These are phyloP conservation scores for Labeo calbasu DNA, from an alignment of 2,797 vertebrate species.

Conservation along the genomic window DNA sequence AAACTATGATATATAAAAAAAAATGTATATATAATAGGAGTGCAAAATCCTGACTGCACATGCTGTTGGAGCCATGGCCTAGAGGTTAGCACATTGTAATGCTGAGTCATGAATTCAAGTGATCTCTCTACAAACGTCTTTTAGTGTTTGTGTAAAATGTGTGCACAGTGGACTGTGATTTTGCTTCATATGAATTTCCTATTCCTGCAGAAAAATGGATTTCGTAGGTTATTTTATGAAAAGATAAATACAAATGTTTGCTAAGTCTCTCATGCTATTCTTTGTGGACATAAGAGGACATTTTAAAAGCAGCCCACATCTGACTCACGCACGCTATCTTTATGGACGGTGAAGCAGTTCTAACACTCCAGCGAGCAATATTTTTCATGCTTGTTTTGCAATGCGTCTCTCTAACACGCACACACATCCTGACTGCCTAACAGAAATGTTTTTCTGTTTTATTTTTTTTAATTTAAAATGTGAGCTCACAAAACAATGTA, in stretches of 20 bases:
- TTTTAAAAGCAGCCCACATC: conserved; percentile 9
- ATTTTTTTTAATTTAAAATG: no score
- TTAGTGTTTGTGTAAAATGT: neutral
- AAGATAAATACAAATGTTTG: conserved; percentile 27
- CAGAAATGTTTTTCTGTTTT: neutral
- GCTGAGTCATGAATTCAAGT: neutral
- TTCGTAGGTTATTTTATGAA: neutral
- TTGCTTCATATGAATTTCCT: neutral
- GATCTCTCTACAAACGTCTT: neutral
- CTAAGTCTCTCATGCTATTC: neutral
- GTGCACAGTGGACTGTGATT: neutral
- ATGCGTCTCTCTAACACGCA: neutral
- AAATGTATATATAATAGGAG: no score
- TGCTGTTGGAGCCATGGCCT: neutral
- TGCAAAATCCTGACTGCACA: neutral
- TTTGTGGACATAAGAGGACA: conserved; percentile 1
- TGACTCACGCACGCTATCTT: conserved; percentile 27
- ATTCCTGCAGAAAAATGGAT: conserved; percentile 1
- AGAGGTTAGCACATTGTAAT: neutral
- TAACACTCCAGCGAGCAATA: conserved; percentile 1
- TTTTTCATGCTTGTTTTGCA: conserved; percentile 36
- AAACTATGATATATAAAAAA: neutral
- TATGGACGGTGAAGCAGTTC: conserved; percentile 11
- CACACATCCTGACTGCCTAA: conserved; percentile 1
- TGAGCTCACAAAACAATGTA: no score